phyloP scores from a whole-genome alignment of 2,888 invertebrate genomes.

The Hesperia comma region DNA sequence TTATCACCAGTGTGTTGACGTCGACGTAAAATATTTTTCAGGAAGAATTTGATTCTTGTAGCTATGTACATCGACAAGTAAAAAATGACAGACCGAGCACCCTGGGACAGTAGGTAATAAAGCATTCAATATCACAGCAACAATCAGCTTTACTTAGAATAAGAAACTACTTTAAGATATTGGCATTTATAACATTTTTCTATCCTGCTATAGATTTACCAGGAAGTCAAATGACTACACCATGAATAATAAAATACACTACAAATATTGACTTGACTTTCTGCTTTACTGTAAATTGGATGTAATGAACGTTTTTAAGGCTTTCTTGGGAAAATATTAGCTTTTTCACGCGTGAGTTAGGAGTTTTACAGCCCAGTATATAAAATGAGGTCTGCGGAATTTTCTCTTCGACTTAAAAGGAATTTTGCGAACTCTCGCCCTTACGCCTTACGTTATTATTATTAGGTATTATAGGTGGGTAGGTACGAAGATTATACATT shows the following conservation, averaged over 20 bases:
- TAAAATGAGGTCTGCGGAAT: conserved; percentile 55
- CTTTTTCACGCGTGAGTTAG: conserved; percentile 59
- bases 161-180: too few relatives aligned
- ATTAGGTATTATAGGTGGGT: conserved; percentile 22
- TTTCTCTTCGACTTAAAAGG: conserved; percentile 48
- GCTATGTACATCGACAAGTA: too few relatives aligned
- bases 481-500: conserved; percentile 27
- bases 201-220: too few relatives aligned
- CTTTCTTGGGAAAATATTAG: conserved; percentile 59
- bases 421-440: conserved; percentile 48
- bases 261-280: conserved; percentile 45
- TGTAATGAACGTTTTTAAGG: conserved; percentile 60
- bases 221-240: neutral
- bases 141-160: too few relatives aligned
- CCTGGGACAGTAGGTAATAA: too few relatives aligned
- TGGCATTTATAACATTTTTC: too few relatives aligned
- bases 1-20: too few relatives aligned
- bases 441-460: conserved; percentile 36
- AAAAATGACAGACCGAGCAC: too few relatives aligned
- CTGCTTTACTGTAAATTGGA: conserved; percentile 54
- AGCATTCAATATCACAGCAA: too few relatives aligned
- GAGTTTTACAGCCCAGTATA: conserved; percentile 55
- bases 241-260: conserved; percentile 32
- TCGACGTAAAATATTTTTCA: too few relatives aligned
- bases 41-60: too few relatives aligned